These are phyloP conservation scores for Drosophila subquinaria DNA, from an alignment of 2,888 invertebrate species.

Conservation along the genomic window DNA sequence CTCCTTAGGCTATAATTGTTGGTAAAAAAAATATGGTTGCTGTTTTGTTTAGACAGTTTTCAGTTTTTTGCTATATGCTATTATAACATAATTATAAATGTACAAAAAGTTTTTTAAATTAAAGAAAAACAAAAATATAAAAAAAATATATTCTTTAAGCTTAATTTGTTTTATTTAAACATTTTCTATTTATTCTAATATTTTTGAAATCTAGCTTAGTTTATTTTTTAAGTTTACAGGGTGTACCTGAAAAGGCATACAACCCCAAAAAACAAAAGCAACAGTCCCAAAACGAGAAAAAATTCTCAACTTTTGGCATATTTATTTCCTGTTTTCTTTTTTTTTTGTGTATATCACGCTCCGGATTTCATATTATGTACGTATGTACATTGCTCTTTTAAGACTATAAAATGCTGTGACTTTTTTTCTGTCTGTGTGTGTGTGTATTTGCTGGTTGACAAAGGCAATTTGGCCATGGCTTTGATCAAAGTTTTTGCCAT, in stretches of 20 bases:
- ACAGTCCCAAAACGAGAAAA: slow-evolving; percentile 28
- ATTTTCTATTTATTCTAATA: too few relatives aligned
- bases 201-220: too few relatives aligned
- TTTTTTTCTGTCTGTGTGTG: slow-evolving; percentile 5
- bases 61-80: too few relatives aligned
- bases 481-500: slow-evolving; percentile 70
- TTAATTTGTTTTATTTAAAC: too few relatives aligned
- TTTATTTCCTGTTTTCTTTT: slow-evolving; percentile 11
- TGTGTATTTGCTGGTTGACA: slow-evolving; percentile 55
- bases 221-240: neutral
- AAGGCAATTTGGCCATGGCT: slow-evolving; percentile 70
- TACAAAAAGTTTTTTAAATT: too few relatives aligned
- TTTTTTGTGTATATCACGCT: slow-evolving; percentile 42
- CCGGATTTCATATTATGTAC: slow-evolving; percentile 57
- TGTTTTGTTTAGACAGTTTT: too few relatives aligned
- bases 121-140: too few relatives aligned
- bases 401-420: slow-evolving; percentile 32
- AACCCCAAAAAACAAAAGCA: slow-evolving; percentile 27
- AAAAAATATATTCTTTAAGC: too few relatives aligned
- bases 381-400: slow-evolving; percentile 49
- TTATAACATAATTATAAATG: too few relatives aligned
- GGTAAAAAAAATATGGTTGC: too few relatives aligned
- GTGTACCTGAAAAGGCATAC: slow-evolving; percentile 10
- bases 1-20: too few relatives aligned
- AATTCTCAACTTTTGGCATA: slow-evolving; percentile 63